Evolutionary conservation across 2,888 invertebrate genomes (phyloP), one percentile per base, ranked within the genome.

Genomic region (Agrotis segetum): DNA sequence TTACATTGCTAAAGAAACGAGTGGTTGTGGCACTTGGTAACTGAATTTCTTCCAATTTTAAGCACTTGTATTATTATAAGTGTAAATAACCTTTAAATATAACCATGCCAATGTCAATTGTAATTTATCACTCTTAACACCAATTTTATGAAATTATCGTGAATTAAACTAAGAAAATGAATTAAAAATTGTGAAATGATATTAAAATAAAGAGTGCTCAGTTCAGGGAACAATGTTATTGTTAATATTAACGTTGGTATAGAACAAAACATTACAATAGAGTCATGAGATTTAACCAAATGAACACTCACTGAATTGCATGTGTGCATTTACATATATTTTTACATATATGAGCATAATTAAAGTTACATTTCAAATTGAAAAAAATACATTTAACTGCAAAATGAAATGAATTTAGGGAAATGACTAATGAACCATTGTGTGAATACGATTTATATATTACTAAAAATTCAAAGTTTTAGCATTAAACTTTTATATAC

Each of bases 171-270:
- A 62, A 64, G 53, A 61, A 63, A 61, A 67, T 71, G 46, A 77
- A 81, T 86, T 85, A 87, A 85, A 87, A 89, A 87, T 87, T 89
- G 88, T 88, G 85, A 85, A 89, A 87, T 81, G 65, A 82, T 84
- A 74, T 74, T 77, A 55, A 65, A 66, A 74, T 85, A 52, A 69
- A 21, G 78, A 84, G 92, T 92, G 94, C 93, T 94, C 93, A 92
- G 85, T 87, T 87, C 79, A 77, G 94, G 94, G 94, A 94, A 91
- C 94, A 94, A 81, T 82, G 63, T 82, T 86, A 87, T 79, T 82
- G 73, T 84, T 79, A 73, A 67, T 67, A 77, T 82, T 70, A 79
- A 82, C 72, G 67, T 80, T 79, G 81, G 66, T 73, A 69, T 82
- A 74, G 76, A 74, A 68, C 62, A 68, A 76, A 82, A 79, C 77